These are phyloP conservation scores for Cephalopachus bancanus DNA, from an alignment of 2,797 vertebrate genomes.

Conservation along the genomic window DNA sequence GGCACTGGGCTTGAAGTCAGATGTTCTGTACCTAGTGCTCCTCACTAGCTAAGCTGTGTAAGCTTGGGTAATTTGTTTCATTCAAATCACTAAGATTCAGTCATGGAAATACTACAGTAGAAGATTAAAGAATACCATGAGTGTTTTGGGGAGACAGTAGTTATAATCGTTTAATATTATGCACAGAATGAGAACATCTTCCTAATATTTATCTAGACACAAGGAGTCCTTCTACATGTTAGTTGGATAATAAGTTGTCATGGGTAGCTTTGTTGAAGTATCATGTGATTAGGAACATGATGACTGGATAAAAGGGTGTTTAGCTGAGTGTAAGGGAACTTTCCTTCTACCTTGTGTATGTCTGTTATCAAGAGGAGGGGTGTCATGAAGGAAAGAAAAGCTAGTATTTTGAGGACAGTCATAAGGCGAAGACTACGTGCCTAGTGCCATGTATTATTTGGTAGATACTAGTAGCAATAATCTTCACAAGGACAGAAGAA, in stretches of 20 bases:
- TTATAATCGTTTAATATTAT: neutral
- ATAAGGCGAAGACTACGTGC: neutral
- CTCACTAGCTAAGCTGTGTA: neutral
- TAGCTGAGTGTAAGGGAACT: neutral
- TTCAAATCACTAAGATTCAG: slow-evolving; percentile 10
- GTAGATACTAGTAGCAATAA: neutral
- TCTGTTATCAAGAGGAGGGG: neutral
- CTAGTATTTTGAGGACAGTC: neutral
- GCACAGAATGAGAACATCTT: neutral
- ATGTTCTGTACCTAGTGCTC: neutral
- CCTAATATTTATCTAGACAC: neutral
- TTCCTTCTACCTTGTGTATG: neutral
- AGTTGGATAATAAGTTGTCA: neutral
- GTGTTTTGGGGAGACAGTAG: neutral
- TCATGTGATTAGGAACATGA: neutral
- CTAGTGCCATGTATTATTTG: neutral
- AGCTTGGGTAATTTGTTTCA: slow-evolving; percentile 44
- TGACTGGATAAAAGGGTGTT: neutral
- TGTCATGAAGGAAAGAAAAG: neutral
- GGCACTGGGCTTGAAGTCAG: neutral
- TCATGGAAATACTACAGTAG: neutral
- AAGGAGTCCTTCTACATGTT: neutral
- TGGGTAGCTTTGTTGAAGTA: slow-evolving; percentile 18
- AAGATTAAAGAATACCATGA: neutral
- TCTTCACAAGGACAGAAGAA: neutral